These are phyloP conservation scores for Chaenodraco wilsoni DNA, from an alignment of 2,797 vertebrate species.

Conservation along the genomic window DNA sequence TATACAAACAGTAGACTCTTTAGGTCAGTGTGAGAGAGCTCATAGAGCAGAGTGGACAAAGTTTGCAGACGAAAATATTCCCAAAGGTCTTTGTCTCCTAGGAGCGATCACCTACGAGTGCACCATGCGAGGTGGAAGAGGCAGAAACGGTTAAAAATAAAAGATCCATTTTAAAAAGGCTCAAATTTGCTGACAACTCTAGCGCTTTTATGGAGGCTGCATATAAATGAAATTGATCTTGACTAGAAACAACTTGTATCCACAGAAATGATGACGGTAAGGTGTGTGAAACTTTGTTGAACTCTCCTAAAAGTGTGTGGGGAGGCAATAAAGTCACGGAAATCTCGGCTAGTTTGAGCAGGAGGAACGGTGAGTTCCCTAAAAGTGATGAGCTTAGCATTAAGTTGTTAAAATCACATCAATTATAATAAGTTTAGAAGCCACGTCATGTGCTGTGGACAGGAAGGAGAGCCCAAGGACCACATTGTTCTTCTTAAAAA, in stretches of 20 bases:
- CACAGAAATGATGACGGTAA: neutral
- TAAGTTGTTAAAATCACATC: neutral
- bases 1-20: neutral
- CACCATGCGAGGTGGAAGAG: neutral
- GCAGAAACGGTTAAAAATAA: slow-evolving; percentile 1
- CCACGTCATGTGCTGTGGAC: too few relatives aligned
- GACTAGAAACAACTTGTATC: neutral
- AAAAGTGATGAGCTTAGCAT: neutral
- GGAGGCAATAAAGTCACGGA: neutral
- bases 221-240: slow-evolving; percentile 9
- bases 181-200: slow-evolving; percentile 41
- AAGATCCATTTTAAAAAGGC: slow-evolving; percentile 38
- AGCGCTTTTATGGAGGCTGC: neutral
- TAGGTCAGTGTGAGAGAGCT: neutral
- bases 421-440: neutral
- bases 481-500: neutral
- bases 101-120: slow-evolving; percentile 14
- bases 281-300: neutral
- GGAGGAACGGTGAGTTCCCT: slow-evolving; percentile 15
- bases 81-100: slow-evolving; percentile 24
- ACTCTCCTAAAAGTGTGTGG: neutral
- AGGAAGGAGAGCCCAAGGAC: neutral
- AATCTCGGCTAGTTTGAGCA: neutral
- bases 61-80: slow-evolving; percentile 25
- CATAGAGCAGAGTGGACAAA: neutral